Percentiles rank a stretch among this genome's conserved stretches.
Conservation (phyloP, 2,113 vertebrate genomes). For the Sturnus vulgaris region DNA sequence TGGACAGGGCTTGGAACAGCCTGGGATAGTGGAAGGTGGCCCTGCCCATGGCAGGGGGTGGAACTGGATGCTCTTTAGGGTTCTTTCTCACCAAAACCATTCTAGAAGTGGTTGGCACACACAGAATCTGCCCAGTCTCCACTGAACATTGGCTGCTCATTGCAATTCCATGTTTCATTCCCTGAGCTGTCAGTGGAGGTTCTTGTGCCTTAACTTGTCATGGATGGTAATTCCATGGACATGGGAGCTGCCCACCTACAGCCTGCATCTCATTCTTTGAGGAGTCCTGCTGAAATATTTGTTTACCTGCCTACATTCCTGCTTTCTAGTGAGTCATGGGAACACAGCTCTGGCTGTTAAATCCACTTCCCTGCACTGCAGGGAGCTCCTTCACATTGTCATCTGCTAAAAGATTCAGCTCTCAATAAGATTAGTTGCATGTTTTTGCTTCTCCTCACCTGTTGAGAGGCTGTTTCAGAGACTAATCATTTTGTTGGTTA, state of each 20-base stretch:
- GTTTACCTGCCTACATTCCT: background rate
- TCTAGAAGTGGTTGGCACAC: background rate
- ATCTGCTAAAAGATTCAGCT: background rate
- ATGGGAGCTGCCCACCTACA: background rate
- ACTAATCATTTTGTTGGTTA: background rate
- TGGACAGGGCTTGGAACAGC: background rate
- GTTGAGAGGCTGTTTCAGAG: background rate
- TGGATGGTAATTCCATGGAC: background rate
- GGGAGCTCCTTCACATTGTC: background rate
- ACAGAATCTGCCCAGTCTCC: background rate
- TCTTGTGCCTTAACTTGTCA: background rate
- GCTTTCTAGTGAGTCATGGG: background rate
- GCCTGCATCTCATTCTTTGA: background rate
- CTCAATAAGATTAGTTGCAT: background rate
- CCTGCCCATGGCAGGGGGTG: background rate
- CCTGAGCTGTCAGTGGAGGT: background rate
- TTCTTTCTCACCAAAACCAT: background rate
- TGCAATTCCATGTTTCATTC: background rate
- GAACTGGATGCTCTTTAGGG: background rate
- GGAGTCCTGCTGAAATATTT: background rate
- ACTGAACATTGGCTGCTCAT: background rate
- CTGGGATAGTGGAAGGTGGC: background rate
- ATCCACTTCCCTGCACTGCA: background rate
- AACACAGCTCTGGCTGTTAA: background rate
- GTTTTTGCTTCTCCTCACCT: background rate